These are phyloP conservation scores for Agrotis exclamationis DNA, from an alignment of 2,888 invertebrate genomes.

Conservation along the genomic window DNA sequence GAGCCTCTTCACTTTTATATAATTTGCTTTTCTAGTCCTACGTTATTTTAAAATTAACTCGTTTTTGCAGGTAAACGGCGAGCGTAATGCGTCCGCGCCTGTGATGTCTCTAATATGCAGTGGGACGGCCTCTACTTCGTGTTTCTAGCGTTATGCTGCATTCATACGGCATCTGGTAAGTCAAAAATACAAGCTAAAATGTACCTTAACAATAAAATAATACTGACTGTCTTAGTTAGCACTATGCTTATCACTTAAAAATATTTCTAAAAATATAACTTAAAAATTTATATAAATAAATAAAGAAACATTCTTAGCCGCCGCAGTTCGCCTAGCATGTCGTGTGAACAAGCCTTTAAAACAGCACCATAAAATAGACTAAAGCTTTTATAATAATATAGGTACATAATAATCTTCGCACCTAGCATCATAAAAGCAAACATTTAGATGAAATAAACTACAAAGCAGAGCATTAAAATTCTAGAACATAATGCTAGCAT, in stretches of 20 bases:
- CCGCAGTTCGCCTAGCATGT: slow-evolving; percentile 38
- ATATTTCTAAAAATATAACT: background rate
- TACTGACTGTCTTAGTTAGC: slow-evolving; percentile 49
- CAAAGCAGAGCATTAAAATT: slow-evolving; percentile 13
- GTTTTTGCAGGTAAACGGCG: slow-evolving; percentile 78
- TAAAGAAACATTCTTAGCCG: slow-evolving; percentile 5
- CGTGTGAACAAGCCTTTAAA: slow-evolving; percentile 9
- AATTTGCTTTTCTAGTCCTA: no score
- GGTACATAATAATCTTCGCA: slow-evolving; percentile 29
- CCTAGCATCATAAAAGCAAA: slow-evolving; percentile 31
- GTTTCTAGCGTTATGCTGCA: slow-evolving; percentile 87
- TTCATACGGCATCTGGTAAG: slow-evolving; percentile 87
- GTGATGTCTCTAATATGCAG: slow-evolving; percentile 90
- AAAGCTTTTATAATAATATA: slow-evolving; percentile 16
- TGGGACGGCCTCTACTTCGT: slow-evolving; percentile 87
- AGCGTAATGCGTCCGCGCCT: slow-evolving; percentile 82
- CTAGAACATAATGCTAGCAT: slow-evolving; percentile 37
- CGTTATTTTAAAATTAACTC: background rate
- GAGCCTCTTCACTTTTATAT: no score
- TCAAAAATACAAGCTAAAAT: slow-evolving; percentile 10
- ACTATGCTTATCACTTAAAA: slow-evolving; percentile 53
- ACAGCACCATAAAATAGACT: slow-evolving; percentile 24
- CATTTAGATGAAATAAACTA: slow-evolving; percentile 21
- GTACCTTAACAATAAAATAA: slow-evolving; percentile 5
- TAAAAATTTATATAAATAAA: slow-evolving; percentile 37